Percentiles rank a stretch among this genome's conserved stretches.
Conservation (phyloP, 2,888 invertebrate genomes). For the Sisyra nigra region DNA sequence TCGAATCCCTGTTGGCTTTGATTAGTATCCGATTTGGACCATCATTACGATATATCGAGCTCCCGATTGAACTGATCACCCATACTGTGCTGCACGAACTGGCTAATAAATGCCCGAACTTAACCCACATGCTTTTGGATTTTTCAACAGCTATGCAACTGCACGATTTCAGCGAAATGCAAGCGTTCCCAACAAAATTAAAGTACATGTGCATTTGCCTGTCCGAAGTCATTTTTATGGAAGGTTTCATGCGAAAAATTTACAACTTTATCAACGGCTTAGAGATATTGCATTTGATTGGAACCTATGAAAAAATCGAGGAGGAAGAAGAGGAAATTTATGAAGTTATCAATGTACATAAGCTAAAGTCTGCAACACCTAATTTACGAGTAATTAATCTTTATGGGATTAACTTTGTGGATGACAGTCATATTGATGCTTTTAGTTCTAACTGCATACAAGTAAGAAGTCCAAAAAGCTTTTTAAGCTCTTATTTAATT, state of each 20-base stretch:
- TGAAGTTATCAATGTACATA: conserved; percentile 97
- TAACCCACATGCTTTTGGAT: conserved; percentile 91
- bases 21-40: conserved; percentile 81
- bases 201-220: conserved; percentile 91
- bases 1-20: conserved; percentile 74
- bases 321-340: conserved; percentile 99
- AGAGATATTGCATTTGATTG: conserved; percentile 92
- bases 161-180: conserved; percentile 98
- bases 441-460: conserved; percentile 92
- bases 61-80: conserved; percentile 92
- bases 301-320: conserved; percentile 93
- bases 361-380: conserved; percentile 93
- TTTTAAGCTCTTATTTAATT: neutral
- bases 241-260: conserved; percentile 98
- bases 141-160: conserved; percentile 99
- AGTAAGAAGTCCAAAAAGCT: conserved; percentile 33
- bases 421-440: conserved; percentile 97
- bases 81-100: conserved; percentile 94
- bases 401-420: conserved; percentile 96
- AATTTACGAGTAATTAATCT: conserved; percentile 94
- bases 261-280: conserved; percentile 98
- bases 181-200: conserved; percentile 95
- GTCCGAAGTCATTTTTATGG: conserved; percentile 99
- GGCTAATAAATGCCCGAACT: conserved; percentile 87
- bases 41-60: conserved; percentile 75